phyloP scores from a whole-genome alignment of 2,113 vertebrate species.

The Ovis canadensis region DNA sequence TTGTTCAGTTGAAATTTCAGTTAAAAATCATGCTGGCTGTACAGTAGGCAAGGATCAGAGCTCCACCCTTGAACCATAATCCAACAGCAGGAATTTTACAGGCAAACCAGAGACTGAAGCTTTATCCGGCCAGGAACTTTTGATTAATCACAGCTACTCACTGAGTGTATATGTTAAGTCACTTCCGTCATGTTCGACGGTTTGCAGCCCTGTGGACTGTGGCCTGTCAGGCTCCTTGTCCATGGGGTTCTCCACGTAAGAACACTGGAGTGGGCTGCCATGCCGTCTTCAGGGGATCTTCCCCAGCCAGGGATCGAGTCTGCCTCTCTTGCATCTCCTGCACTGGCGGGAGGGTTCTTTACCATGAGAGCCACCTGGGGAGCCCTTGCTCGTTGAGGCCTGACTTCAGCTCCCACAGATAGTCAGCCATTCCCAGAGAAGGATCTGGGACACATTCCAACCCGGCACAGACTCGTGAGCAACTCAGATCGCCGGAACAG shows the following conservation, averaged over 20 bases:
- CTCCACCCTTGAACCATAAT: too few relatives aligned
- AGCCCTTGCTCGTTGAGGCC: background rate
- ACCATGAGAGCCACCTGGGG: background rate
- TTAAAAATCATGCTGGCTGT: background rate
- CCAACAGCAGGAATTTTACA: background rate
- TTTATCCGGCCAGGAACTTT: background rate
- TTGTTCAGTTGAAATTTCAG: background rate
- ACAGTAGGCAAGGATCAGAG: background rate
- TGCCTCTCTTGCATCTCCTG: background rate
- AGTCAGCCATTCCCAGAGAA: background rate
- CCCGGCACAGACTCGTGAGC: background rate
- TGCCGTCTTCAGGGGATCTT: background rate
- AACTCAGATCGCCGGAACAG: too few relatives aligned
- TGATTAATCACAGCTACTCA: background rate
- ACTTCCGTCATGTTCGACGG: background rate
- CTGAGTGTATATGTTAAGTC: background rate
- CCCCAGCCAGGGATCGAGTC: background rate
- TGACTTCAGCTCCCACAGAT: background rate
- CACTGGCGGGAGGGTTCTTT: background rate
- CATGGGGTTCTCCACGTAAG: background rate
- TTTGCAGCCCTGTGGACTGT: background rate
- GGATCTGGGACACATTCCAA: background rate
- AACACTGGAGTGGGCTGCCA: background rate
- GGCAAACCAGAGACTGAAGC: background rate
- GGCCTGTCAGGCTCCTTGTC: background rate